Evolutionary conservation across 2,797 vertebrate species (phyloP), one percentile per base, ranked within the genome.

Genomic region (Heteromormyrus szaboi): DNA sequence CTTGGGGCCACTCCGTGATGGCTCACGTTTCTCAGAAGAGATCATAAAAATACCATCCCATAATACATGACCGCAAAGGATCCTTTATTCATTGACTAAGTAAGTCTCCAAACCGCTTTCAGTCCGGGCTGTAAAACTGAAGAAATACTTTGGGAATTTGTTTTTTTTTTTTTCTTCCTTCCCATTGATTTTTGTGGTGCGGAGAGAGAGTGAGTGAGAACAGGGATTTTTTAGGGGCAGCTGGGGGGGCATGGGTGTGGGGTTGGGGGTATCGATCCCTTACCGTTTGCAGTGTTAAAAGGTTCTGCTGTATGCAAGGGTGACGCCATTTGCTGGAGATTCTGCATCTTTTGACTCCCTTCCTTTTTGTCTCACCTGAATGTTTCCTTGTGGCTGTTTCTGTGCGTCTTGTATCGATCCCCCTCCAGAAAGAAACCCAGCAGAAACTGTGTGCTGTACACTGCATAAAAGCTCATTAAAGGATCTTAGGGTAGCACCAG

Each of bases 101-200:
- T 68, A 87, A 87, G 89, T 88, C 89, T 76, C 56, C 25, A 88
- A 88, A 86, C 85, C 50, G 72, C 33, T 86, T 85, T 68, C 81
- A 51, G 85, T 56, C 33, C 44, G 8, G 48, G 79, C 85, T 88
- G 62, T 90, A 81, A 89, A 90, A 89, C 62, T 56, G 85, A 89
- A 89, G 81, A 68, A 89, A 90, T 88, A 65, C 56, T 72, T 50
- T 90, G 88, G 90, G 89, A 90, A 90, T 91, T 90, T 85, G 90
- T 88, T 91, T 90, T 90, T 89, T 89, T 89, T 89, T 65, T 90
- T 90, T 90, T 87, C 87, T 90, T 89, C 83, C 88, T 81, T 46
- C 44, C 33, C 53, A 85, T 90, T 89, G 72, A 89, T 91, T 83
- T 90, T 62, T 81, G 87, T 76, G 89, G 44, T 89, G 88, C 44